phyloP scores from a whole-genome alignment of 2,797 vertebrate species.

The Pristis pectinata region DNA sequence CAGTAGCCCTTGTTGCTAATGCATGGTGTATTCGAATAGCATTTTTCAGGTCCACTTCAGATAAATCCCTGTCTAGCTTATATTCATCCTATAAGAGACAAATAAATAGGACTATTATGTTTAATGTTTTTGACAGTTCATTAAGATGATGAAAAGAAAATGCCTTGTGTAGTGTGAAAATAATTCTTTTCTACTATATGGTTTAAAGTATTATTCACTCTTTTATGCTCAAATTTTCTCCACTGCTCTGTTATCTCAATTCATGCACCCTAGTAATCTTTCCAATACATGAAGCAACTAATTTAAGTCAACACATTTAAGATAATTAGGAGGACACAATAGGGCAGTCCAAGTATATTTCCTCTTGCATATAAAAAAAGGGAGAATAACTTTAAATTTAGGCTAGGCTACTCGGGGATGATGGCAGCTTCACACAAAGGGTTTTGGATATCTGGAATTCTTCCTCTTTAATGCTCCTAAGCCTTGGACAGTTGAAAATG shows the following conservation, averaged over 20 bases:
- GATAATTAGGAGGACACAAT: no score
- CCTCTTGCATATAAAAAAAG: no score
- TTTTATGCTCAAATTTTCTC: not conserved
- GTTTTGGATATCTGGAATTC: no score
- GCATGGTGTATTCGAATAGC: conserved; percentile 89
- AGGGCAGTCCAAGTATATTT: no score
- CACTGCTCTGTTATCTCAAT: not conserved
- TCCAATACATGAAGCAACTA: not conserved
- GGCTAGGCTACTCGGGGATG: no score
- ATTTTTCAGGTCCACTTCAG: conserved; percentile 89
- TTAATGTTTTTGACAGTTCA: not conserved
- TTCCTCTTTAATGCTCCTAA: no score
- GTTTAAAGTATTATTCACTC: not conserved
- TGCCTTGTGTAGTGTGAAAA: not conserved
- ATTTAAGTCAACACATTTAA: no score
- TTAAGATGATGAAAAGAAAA: not conserved
- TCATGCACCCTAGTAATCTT: not conserved
- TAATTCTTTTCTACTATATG: not conserved
- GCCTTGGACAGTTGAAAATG: no score
- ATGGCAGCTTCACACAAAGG: no score
- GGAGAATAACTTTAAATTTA: no score
- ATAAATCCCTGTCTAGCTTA: conserved; percentile 86
- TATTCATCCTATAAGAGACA: conserved; percentile 76
- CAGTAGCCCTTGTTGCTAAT: conserved; percentile 82
- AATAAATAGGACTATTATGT: not conserved